A percentile compares a stretch with the other conserved stretches of the same genome.
Evolutionary conservation across 2,113 vertebrate genomes (phyloP).

Genomic region (Misgurnus mizolepis): DNA sequence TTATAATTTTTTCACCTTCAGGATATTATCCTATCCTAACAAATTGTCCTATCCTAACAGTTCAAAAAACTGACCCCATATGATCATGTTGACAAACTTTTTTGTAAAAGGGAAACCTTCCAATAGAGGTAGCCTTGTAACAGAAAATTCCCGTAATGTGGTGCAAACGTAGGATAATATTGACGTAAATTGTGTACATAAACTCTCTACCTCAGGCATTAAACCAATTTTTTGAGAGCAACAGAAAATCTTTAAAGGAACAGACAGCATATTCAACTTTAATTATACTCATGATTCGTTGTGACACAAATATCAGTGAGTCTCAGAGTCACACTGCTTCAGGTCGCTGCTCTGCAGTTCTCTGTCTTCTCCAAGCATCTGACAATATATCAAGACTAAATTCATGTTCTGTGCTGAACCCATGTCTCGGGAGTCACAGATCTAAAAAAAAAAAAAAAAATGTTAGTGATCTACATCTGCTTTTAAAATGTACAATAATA

Average conservation of each 20-base stretch:
- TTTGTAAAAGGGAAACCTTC: neutral
- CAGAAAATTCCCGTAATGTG: neutral
- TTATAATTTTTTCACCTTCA: too few species aligned
- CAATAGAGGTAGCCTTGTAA: neutral
- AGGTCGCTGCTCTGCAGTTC: neutral
- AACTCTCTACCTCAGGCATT: constrained; percentile 12
- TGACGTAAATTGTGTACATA: constrained; percentile 3
- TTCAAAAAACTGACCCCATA: neutral
- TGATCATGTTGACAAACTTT: constrained; percentile 10
- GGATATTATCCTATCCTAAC: too few species aligned
- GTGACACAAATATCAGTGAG: constrained; percentile 35
- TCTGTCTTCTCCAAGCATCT: neutral
- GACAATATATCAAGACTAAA: constrained; percentile 3
- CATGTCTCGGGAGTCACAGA: neutral
- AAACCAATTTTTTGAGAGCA: constrained; percentile 24
- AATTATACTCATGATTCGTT: constrained; percentile 39
- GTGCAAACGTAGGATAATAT: neutral
- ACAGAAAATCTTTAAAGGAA: constrained; percentile 26
- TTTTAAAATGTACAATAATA: neutral
- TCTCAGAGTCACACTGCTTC: constrained; percentile 1
- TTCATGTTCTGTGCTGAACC: constrained; percentile 6
- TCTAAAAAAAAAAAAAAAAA: too few species aligned
- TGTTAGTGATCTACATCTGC: constrained; percentile 12
- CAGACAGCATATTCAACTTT: constrained; percentile 40
- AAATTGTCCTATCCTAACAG: neutral